phyloP scores from a whole-genome alignment of 1,140 invertebrate genomes.

The Trichonephila inaurata region DNA sequence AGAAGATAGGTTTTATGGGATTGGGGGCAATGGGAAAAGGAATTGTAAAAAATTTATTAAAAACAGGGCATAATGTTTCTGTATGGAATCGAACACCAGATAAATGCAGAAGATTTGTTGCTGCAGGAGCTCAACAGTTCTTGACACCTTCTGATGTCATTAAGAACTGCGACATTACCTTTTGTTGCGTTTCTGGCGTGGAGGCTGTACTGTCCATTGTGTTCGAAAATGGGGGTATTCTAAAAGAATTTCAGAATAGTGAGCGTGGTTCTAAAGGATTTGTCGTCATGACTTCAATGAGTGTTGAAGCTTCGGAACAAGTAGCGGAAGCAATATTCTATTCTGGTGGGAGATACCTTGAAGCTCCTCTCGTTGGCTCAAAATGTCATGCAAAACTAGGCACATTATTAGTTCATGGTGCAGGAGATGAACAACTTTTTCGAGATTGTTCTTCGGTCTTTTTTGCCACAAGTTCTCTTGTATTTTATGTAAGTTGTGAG shows the following conservation, averaged over 20 bases:
- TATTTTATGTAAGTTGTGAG: constrained; percentile 91
- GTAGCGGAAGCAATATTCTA: constrained; percentile 92
- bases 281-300: constrained; percentile 97
- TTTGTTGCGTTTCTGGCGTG: constrained; percentile 96
- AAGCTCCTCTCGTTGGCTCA: constrained; percentile 89
- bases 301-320: constrained; percentile 95
- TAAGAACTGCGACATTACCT: constrained; percentile 94
- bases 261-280: constrained; percentile 85
- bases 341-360: constrained; percentile 94
- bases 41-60: constrained; percentile 96
- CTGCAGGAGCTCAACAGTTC: constrained; percentile 87
- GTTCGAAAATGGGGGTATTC: constrained; percentile 96
- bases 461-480: constrained; percentile 94
- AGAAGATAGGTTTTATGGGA: constrained; percentile 96
- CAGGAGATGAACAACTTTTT: constrained; percentile 82
- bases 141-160: constrained; percentile 96
- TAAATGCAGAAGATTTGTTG: constrained; percentile 91
- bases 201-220: constrained; percentile 96
- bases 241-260: constrained; percentile 87
- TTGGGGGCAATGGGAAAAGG: constrained; percentile 97
- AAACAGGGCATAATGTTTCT: constrained; percentile 94
- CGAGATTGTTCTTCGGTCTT: constrained; percentile 96
- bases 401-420: not conserved
- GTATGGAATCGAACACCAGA: constrained; percentile 96
- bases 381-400: constrained; percentile 81